Evolutionary conservation across 2,113 vertebrate genomes (phyloP).

Genomic region (Lophochroa leadbeateri): DNA sequence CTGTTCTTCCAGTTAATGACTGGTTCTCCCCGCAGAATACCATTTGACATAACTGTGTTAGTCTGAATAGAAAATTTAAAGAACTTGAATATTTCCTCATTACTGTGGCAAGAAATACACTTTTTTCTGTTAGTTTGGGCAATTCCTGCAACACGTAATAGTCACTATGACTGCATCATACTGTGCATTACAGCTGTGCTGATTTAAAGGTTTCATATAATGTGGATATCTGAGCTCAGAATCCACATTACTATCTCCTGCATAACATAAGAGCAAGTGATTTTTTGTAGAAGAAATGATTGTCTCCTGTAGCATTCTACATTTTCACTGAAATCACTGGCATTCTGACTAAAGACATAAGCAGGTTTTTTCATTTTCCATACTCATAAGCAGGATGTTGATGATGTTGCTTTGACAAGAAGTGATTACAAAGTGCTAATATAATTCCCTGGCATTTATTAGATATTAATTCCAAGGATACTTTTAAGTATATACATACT

Average conservation of each 20-base stretch:
- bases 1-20: constrained; percentile 26
- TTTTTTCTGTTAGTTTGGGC: neutral
- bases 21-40: neutral
- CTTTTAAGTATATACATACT: constrained; percentile 71
- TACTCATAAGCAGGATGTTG: constrained; percentile 44
- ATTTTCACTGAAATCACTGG: constrained; percentile 62
- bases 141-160: neutral
- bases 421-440: constrained; percentile 78
- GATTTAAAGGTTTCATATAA: constrained; percentile 6
- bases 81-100: neutral
- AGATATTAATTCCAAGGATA: constrained; percentile 72
- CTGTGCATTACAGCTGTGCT: neutral
- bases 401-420: constrained; percentile 46
- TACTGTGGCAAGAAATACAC: neutral
- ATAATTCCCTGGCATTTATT: constrained; percentile 72
- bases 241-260: constrained; percentile 2
- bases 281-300: constrained; percentile 63
- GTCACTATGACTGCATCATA: neutral
- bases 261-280: constrained; percentile 18
- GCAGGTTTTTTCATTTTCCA: constrained; percentile 37
- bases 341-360: constrained; percentile 27
- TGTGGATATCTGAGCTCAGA: neutral
- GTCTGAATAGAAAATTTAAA: neutral
- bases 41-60: neutral
- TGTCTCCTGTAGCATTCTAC: constrained; percentile 71